Evolutionary conservation across 2,888 invertebrate genomes (phyloP), one percentile per base, ranked within the genome.

Genomic region (Hypolimnas misippus): DNA sequence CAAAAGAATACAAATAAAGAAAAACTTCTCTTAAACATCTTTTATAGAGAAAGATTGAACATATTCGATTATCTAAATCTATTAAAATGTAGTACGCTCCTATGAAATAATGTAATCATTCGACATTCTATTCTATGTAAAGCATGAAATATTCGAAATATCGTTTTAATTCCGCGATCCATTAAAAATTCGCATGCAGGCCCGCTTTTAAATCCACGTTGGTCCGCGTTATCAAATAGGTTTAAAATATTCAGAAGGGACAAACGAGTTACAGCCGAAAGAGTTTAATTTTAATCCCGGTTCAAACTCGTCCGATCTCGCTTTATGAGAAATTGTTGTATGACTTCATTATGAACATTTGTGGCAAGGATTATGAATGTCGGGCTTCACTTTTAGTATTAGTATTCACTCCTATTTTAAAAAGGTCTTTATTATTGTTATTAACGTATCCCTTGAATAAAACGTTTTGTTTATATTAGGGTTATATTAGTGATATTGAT

Each of bases 161-260:
- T 35, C 53, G 35, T 59, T 50, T 59, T 56, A 60, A 63, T 63
- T 51, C n/a, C 40, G 59, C 50, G 51, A 56, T 56, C 55, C 63
- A 59, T 63, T 56, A 55, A 58, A 58, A 58, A 52, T 44, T 58
- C 52, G 42, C 14, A 42, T 33, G 17, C 51, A 29, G 49, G 17
- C 16, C 54, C 53, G 61, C 57, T 57, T 64, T 61, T 59, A 65
- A 70, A 66, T 65, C 65, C 65, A 53, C 62, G 50, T 60, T 57
- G 64, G 67, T 38, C 63, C 46, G 58, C 71, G 70, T 71, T 72
- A 71, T 73, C 73, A 75, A 77, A 78, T 73, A 72, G 70, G 66
- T 65, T 76, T 74, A 71, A 79, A 78, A 77, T 77, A 78, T 78
- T 72, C 73, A 69, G 54, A 14, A 53, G 57, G 38, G 44, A 42